Evolutionary conservation across 2,113 vertebrate genomes (phyloP).

Genomic region (Otocyon megalotis): DNA sequence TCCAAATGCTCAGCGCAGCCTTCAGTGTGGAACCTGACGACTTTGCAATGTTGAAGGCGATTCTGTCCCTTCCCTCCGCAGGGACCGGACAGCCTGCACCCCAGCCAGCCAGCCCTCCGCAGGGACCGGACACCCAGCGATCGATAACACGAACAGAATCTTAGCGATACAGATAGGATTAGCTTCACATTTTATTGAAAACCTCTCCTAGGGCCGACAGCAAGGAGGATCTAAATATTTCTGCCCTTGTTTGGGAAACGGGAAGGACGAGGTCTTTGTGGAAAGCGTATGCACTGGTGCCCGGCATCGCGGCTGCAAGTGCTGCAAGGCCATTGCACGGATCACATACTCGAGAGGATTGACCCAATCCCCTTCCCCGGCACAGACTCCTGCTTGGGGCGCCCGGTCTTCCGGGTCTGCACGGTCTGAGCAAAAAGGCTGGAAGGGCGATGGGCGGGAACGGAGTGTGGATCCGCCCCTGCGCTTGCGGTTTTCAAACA

Average conservation of each 20-base stretch:
- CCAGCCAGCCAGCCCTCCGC: no score
- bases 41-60: not conserved
- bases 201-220: not conserved
- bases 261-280: not conserved
- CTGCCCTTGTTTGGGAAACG: not conserved
- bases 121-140: not conserved
- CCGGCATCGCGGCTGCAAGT: not conserved
- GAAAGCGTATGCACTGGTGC: no score
- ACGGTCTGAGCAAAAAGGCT: fast-evolving
- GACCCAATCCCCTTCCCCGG: not conserved
- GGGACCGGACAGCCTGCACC: not conserved
- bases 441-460: not conserved
- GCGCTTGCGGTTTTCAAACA: not conserved
- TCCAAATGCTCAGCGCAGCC: not conserved
- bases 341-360: not conserved
- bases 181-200: not conserved
- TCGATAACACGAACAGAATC: not conserved
- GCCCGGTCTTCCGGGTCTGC: not conserved
- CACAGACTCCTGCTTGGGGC: fast-evolving
- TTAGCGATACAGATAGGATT: not conserved
- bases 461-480: not conserved
- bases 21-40: not conserved
- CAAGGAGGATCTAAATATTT: not conserved
- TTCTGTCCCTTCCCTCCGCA: not conserved
- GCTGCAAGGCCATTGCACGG: not conserved